Evolutionary conservation across 2,113 vertebrate species (phyloP), one percentile per base, ranked within the genome.

Genomic region (Pelvicachromis taeniatus): DNA sequence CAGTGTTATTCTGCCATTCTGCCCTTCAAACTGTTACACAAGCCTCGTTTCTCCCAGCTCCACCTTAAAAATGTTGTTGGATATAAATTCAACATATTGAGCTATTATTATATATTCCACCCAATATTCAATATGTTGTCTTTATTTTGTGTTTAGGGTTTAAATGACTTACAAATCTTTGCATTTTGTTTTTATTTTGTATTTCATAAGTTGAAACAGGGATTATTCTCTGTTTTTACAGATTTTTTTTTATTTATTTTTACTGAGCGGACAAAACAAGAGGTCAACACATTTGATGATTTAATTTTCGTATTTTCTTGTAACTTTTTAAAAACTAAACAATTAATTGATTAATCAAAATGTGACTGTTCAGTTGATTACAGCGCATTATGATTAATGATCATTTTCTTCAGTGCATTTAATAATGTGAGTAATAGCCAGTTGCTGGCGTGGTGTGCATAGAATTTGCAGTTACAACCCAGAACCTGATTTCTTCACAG

Each of bases 11-110:
- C 53, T 54, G 53, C n/a, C 9, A 11, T 54, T 54, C 23, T 75
- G 26, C 45, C 45, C 26, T 50, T 75, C 26, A 75, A 75, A 75
- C 70, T 7, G 26, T 75, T 52, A 75, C 26, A 29, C 45, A 75
- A 75, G 0, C 0, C 26, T n/a, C 4, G 0, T 52, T 33, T 26
- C 16, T 19, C 45, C 26, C 26, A 52, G 26, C 17, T 33, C 16
- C 45, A 33, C 70, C 26, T 52, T 75, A 31, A 33, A 75, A 11
- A 50, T 75, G 16, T 75, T 52, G 70, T 50, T 52, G 17, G 45
- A 31, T 52, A 75, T 19, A 50, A 75, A 75, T 50, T 75, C 42
- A 75, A 19, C 68, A 75, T 31, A 50, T 73, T 50, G 12, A 73
- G 68, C 68, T 50, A 50, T 3, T 50, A 50, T 3, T 50, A 75